Evolutionary conservation across 1,140 invertebrate species (phyloP), one percentile per base, ranked within the genome.

Genomic region (Propsilocerus akamusi): DNA sequence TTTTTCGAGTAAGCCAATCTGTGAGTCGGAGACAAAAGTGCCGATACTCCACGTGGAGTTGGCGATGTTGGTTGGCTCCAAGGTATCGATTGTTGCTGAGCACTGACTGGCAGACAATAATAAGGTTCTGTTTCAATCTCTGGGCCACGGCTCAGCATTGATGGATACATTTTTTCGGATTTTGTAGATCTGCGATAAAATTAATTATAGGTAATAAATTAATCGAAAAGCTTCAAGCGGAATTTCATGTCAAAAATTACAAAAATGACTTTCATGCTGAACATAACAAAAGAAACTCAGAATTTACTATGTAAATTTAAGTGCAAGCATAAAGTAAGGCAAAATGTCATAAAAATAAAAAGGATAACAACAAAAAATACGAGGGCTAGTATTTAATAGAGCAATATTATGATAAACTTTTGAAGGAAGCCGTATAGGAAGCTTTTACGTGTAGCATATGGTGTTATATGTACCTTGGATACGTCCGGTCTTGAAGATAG

Each of bases 121-220:
- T 84, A 83, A 1, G 80, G 78, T 58, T 84, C 81, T 47, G 78
- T 74, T 56, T 84, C 77, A 58, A 68, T 76, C 69, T 72, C 77
- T 53, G 70, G 77, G 56, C 67, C 77, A 58, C 67, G 59, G 55
- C 80, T 77, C 50, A 88, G 65, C 82, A 87, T 86, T 49, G 80
- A 85, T n/a, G 86, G 83, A 63, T 88, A 89, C 56, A 89, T 69
- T 62, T 89, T 89, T 60, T 91, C 86, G 14, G 86, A 90, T 65
- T 90, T 90, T 4, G 86, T 90, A n/a, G 87, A 91, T 60, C 86
- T 87, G 71, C 58, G 71, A 17, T 8, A 65, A 54, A 50, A 51
- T 41, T 23, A 28, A 32, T 8, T 7, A 54, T 47, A 37, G 30
- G 11, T 62, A 63, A 26, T 14, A 12, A 20, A 46, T 14, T 34